These are phyloP conservation scores for Stomorhina lunata DNA, from an alignment of 2,888 invertebrate species.

Conservation along the genomic window DNA sequence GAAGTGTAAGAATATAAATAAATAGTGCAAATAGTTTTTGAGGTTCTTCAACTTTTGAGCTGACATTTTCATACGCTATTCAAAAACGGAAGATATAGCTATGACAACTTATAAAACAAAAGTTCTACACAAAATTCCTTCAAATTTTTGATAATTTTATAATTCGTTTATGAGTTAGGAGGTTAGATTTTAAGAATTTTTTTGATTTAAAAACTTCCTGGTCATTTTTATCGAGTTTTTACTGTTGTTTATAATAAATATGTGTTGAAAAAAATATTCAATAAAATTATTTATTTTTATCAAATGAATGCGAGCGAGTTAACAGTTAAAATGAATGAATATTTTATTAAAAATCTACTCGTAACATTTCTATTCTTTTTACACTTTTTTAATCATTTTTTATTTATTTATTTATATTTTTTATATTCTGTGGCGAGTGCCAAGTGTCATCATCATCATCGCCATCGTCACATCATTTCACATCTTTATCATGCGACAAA, in stretches of 20 bases:
- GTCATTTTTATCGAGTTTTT: not conserved
- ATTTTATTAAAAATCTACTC: slow-evolving; percentile 3
- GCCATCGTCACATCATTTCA: not conserved
- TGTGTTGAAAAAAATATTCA: not conserved
- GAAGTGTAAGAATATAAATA: not conserved
- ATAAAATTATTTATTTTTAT: not conserved
- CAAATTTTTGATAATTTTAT: not conserved
- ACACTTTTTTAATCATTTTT: slow-evolving; percentile 12
- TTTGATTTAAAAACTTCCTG: too few relatives aligned
- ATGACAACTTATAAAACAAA: not conserved
- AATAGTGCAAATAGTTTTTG: not conserved
- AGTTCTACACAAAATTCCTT: not conserved
- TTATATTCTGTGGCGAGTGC: slow-evolving; percentile 45
- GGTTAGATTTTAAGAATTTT: too few relatives aligned
- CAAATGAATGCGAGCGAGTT: too few relatives aligned
- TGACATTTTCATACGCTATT: not conserved
- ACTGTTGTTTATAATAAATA: not conserved
- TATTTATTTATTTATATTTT: too few relatives aligned
- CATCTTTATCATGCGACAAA: not conserved
- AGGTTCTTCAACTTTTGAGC: not conserved
- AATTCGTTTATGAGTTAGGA: too few relatives aligned
- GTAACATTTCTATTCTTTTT: not conserved
- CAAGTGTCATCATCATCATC: slow-evolving; percentile 43
- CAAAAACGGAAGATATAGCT: not conserved
- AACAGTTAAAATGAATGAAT: not conserved